phyloP scores from a whole-genome alignment of 2,888 invertebrate species.

The Arge pagana region DNA sequence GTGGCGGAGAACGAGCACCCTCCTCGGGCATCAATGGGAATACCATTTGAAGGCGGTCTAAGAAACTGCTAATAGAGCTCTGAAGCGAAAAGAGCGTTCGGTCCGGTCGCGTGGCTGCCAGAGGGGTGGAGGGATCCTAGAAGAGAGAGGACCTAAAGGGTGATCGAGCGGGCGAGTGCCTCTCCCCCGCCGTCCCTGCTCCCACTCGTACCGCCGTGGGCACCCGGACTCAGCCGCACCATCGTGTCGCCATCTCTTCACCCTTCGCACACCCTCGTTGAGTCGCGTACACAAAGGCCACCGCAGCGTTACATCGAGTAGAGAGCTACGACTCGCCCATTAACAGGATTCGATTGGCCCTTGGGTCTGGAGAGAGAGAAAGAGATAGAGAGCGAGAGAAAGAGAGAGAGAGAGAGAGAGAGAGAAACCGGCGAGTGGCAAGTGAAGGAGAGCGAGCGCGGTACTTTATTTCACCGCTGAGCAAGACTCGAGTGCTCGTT shows the following conservation, averaged over 20 bases:
- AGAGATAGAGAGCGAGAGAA: too few relatives aligned
- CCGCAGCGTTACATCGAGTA: slow-evolving; percentile 12
- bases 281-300: slow-evolving; percentile 11
- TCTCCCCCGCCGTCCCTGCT: slow-evolving; percentile 24
- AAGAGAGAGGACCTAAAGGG: slow-evolving; percentile 22
- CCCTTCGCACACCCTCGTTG: slow-evolving; percentile 16
- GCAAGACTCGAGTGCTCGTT: slow-evolving; percentile 12
- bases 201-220: background rate
- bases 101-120: slow-evolving; percentile 4
- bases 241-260: background rate
- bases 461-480: slow-evolving; percentile 8
- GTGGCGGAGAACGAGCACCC: slow-evolving; percentile 19
- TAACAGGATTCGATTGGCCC: slow-evolving; percentile 47
- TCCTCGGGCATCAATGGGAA: slow-evolving; percentile 50
- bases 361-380: too few relatives aligned
- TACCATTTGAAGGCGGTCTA: slow-evolving; percentile 52
- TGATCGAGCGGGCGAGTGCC: slow-evolving; percentile 30
- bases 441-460: background rate
- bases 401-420: too few relatives aligned
- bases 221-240: background rate
- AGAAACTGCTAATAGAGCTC: slow-evolving; percentile 55
- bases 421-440: too few relatives aligned
- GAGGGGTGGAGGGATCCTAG: slow-evolving; percentile 11
- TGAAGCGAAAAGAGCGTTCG: slow-evolving; percentile 18
- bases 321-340: slow-evolving; percentile 36